Evolutionary conservation across 1,140 invertebrate genomes (phyloP).

Genomic region (Heterodera schachtii): DNA sequence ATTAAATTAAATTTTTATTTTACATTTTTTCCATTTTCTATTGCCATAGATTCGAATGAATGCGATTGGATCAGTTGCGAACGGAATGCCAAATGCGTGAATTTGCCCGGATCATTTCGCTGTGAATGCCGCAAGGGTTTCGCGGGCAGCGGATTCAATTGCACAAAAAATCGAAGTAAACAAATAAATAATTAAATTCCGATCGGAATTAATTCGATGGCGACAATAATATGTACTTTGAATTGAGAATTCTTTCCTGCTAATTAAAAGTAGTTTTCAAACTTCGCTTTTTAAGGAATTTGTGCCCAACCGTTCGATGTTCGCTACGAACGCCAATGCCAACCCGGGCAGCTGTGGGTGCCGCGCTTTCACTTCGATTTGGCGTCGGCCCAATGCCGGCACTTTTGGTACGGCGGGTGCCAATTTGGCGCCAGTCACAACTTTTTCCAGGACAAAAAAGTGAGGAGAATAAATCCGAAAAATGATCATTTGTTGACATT

Average conservation of each 20-base stretch:
- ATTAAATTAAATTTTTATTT: not conserved
- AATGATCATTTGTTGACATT: too few relatives aligned
- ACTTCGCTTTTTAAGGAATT: conserved; percentile 30
- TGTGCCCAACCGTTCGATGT: conserved; percentile 45
- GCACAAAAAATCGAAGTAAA: conserved; percentile 43
- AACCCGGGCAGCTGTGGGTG: conserved; percentile 26
- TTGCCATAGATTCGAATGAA: conserved; percentile 44
- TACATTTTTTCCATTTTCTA: conserved; percentile 9
- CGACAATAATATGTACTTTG: too few relatives aligned
- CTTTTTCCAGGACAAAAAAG: conserved; percentile 49
- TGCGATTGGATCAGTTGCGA: conserved; percentile 44
- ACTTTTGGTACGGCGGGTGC: conserved; percentile 60
- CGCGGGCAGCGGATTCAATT: conserved; percentile 50
- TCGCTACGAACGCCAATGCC: conserved; percentile 47
- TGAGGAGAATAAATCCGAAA: not conserved
- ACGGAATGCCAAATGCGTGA: conserved; percentile 39
- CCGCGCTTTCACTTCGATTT: conserved; percentile 43
- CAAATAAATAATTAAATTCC: not conserved
- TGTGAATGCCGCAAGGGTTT: conserved; percentile 49
- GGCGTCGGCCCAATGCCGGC: conserved; percentile 35
- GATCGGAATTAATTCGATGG: not conserved
- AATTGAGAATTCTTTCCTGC: too few relatives aligned
- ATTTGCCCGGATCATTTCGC: conserved; percentile 41
- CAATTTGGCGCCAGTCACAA: conserved; percentile 41
- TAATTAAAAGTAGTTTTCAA: conserved; percentile 19